Percentiles rank a stretch among this genome's conserved stretches.
phyloP scores from a whole-genome alignment of 2,888 invertebrate species.

The Nemoura dubitans region DNA sequence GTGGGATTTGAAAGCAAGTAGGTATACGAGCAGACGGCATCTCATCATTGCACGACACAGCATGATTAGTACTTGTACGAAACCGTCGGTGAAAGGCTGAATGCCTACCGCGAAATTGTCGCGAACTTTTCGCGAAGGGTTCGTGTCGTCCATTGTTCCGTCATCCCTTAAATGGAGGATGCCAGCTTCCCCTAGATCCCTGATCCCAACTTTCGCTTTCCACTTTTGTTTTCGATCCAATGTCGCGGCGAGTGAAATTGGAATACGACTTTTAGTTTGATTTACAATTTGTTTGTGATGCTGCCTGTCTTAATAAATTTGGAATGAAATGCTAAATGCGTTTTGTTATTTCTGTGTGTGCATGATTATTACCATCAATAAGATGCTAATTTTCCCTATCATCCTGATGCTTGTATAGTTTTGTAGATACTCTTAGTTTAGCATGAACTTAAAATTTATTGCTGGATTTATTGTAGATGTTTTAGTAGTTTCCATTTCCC shows the following conservation, averaged over 20 bases:
- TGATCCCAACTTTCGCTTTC: slow-evolving; percentile 4
- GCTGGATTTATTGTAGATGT: not conserved
- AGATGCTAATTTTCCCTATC: not conserved
- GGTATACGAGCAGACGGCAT: not conserved
- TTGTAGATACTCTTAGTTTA: not conserved
- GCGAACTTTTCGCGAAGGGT: slow-evolving; percentile 4
- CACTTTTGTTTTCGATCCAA: slow-evolving; percentile 12
- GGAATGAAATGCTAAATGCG: not conserved
- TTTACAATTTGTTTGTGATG: not conserved
- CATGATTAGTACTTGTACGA: not conserved
- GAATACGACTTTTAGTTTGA: not conserved
- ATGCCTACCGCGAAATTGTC: slow-evolving; percentile 5
- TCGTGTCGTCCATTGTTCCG: slow-evolving; percentile 12
- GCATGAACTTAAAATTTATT: not conserved
- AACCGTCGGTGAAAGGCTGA: not conserved
- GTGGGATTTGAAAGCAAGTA: not conserved
- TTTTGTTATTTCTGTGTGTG: not conserved
- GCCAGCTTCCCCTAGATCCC: slow-evolving; percentile 4
- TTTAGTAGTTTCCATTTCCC: not conserved
- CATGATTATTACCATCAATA: not conserved
- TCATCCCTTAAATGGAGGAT: slow-evolving; percentile 12
- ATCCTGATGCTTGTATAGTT: not conserved
- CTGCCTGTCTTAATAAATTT: not conserved
- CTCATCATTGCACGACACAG: not conserved
- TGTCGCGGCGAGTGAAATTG: not conserved